phyloP scores from a whole-genome alignment of 2,113 vertebrate species.

The Cottus gobio region DNA sequence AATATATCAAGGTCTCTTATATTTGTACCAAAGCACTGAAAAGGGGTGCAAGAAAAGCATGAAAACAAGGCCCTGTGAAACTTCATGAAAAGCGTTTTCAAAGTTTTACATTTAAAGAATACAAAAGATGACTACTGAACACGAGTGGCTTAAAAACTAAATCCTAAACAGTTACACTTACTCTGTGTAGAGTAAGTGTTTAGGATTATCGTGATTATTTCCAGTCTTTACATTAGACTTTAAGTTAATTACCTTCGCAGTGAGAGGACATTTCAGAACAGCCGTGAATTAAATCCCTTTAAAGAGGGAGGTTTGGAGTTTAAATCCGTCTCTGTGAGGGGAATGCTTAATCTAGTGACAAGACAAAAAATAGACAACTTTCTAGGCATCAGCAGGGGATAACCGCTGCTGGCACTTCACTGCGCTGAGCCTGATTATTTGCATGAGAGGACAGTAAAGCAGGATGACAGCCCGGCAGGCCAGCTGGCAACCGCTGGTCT shows the following conservation, averaged over 20 bases:
- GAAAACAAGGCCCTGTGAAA: neutral
- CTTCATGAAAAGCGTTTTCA: neutral
- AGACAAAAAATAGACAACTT: neutral
- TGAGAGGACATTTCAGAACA: conserved; percentile 14
- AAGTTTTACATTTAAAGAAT: neutral
- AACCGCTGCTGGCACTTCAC: conserved; percentile 7
- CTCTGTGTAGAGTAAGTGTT: neutral
- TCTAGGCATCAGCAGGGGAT: conserved; percentile 19
- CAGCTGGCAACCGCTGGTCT: neutral
- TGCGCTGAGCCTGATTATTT: conserved; percentile 7
- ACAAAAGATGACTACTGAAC: neutral
- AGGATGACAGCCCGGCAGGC: neutral
- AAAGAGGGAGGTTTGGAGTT: conserved; percentile 26
- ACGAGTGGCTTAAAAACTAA: neutral
- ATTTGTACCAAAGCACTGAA: neutral
- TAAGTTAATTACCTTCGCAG: conserved; percentile 14
- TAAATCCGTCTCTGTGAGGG: conserved; percentile 15
- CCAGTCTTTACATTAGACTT: conserved; percentile 21
- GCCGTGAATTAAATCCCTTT: conserved; percentile 43
- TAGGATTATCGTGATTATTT: conserved; percentile 24
- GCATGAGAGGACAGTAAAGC: conserved; percentile 2
- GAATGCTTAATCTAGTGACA: conserved; percentile 22
- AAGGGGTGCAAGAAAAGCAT: neutral
- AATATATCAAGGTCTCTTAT: neutral
- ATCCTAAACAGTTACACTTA: neutral